Conservation (phyloP, 2,888 invertebrate genomes). For the Ochropacha duplaris region DNA sequence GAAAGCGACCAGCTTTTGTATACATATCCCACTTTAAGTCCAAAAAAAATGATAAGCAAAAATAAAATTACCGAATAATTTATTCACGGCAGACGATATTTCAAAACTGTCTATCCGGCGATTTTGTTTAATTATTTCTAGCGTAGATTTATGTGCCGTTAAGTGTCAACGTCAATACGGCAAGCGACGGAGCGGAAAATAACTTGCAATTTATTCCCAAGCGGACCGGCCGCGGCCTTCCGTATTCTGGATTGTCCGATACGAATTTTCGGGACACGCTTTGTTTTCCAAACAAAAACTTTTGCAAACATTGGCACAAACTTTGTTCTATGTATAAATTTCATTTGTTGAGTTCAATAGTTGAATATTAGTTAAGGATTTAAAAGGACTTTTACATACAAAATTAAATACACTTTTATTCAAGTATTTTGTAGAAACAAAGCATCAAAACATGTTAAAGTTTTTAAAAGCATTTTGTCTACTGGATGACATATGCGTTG, state of each 20-base stretch:
- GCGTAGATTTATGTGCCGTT: conserved; percentile 65
- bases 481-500: too few species aligned
- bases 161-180: conserved; percentile 74
- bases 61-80: conserved; percentile 3
- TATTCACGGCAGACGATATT: conserved; percentile 20
- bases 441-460: too few species aligned
- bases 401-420: too few species aligned
- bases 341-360: not conserved
- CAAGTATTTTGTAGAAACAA: too few species aligned
- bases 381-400: not conserved
- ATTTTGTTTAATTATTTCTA: conserved; percentile 66
- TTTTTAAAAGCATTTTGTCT: too few species aligned
- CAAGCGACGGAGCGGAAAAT: conserved; percentile 68
- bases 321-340: not conserved
- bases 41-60: not conserved
- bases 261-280: not conserved
- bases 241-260: conserved; percentile 31
- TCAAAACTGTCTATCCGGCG: conserved; percentile 42
- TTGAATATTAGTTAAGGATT: not conserved
- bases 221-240: conserved; percentile 24
- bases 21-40: not conserved
- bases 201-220: conserved; percentile 67
- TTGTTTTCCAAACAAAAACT: not conserved
- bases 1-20: not conserved
- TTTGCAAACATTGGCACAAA: not conserved